These are phyloP conservation scores for Thalassoma bifasciatum DNA, from an alignment of 2,113 vertebrate species.

Conservation along the genomic window DNA sequence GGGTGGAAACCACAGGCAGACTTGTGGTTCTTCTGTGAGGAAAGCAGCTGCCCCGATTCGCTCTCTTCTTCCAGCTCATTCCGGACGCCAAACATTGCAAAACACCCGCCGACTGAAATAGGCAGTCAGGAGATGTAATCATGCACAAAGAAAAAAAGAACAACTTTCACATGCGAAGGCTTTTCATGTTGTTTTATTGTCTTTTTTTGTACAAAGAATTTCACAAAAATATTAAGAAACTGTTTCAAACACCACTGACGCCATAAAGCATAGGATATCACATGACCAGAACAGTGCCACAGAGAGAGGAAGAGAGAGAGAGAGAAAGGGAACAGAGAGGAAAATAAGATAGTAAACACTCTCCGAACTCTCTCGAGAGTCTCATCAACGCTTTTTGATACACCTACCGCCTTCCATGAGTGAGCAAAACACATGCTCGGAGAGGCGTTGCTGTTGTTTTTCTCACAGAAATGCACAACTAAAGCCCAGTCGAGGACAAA, in stretches of 20 bases:
- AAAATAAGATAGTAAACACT: conserved; percentile 44
- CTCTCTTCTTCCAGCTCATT: conserved; percentile 43
- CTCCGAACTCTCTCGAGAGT: conserved; percentile 16
- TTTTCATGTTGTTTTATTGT: conserved; percentile 71
- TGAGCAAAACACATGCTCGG: not conserved
- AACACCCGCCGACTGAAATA: conserved; percentile 60
- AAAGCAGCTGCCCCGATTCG: conserved; percentile 45
- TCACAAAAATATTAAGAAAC: conserved; percentile 82
- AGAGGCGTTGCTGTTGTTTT: no score
- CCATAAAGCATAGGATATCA: conserved; percentile 70
- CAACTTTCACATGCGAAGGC: conserved; percentile 6
- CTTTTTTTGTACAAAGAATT: conserved; percentile 81
- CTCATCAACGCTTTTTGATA: not conserved
- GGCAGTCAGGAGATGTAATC: conserved; percentile 39
- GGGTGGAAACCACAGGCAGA: conserved; percentile 63
- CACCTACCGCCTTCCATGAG: not conserved
- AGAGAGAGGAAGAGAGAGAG: conserved; percentile 48
- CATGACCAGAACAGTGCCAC: conserved; percentile 74
- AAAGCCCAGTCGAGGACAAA: conserved; percentile 22
- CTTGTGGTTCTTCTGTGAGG: conserved; percentile 55
- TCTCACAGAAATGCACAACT: conserved; percentile 8
- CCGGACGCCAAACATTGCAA: conserved; percentile 53
- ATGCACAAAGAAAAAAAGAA: conserved; percentile 1
- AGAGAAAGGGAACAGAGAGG: conserved; percentile 23
- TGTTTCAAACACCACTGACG: conserved; percentile 72